These are phyloP conservation scores for Spodoptera picta DNA, from an alignment of 2,888 invertebrate species.

Conservation along the genomic window DNA sequence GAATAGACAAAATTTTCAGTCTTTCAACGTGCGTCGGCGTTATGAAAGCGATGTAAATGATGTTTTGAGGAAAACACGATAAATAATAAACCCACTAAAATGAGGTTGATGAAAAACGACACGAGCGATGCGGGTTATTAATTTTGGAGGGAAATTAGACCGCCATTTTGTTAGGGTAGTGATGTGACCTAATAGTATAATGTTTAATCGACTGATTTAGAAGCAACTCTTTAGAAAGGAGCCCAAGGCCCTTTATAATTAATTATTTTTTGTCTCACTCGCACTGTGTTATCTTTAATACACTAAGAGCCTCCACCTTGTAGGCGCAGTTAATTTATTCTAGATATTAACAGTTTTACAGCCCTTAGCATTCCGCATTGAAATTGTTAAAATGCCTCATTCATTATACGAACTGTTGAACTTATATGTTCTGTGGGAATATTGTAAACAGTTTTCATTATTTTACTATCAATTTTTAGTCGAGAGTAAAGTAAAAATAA, in stretches of 20 bases:
- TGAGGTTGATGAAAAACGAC: conserved; percentile 82
- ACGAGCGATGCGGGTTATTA: conserved; percentile 76
- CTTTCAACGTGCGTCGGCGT: conserved; percentile 83
- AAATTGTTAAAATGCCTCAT: conserved; percentile 27
- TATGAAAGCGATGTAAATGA: conserved; percentile 83
- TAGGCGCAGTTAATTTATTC: conserved; percentile 34
- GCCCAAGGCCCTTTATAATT: conserved; percentile 18
- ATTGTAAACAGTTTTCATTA: too few species aligned
- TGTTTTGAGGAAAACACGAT: conserved; percentile 81
- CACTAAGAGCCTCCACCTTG: conserved; percentile 35
- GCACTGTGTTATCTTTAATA: conserved; percentile 23
- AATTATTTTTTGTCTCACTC: conserved; percentile 21
- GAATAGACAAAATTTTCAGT: conserved; percentile 87
- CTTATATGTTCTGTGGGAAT: neutral
- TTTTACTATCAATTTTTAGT: too few species aligned
- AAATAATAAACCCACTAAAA: conserved; percentile 82
- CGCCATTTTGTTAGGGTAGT: conserved; percentile 72
- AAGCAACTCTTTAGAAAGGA: conserved; percentile 25
- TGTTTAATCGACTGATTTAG: conserved; percentile 57
- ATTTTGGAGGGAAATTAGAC: conserved; percentile 81
- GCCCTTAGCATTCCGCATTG: conserved; percentile 17
- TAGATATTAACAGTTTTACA: conserved; percentile 40
- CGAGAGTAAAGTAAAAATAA: too few species aligned
- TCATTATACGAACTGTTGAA: conserved; percentile 5
- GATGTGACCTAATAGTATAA: conserved; percentile 62